Conservation (phyloP, 2,888 invertebrate genomes). For the Sialis lutaria region DNA sequence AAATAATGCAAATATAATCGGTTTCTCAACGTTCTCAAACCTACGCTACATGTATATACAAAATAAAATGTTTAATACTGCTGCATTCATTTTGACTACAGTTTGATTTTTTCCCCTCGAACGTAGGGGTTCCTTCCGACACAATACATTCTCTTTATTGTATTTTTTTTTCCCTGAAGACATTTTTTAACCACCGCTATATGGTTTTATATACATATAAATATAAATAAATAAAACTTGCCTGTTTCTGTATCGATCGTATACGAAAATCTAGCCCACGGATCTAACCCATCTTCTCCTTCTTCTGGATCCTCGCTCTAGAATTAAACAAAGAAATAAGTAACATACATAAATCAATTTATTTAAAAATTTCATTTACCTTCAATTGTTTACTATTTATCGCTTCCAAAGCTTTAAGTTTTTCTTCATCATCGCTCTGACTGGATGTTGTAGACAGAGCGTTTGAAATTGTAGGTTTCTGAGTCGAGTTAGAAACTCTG, state of each 20-base stretch:
- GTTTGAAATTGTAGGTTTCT: neutral
- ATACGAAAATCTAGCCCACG: slow-evolving; percentile 68
- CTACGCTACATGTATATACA: too few species aligned
- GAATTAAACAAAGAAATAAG: slow-evolving; percentile 9
- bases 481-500: neutral
- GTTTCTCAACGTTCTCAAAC: too few species aligned
- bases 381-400: slow-evolving; percentile 16
- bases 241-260: slow-evolving; percentile 79
- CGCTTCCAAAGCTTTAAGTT: slow-evolving; percentile 46
- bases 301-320: slow-evolving; percentile 14
- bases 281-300: slow-evolving; percentile 36
- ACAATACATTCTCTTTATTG: too few species aligned
- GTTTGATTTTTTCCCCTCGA: too few species aligned
- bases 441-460: neutral
- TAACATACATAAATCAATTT: slow-evolving; percentile 12
- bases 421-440: slow-evolving; percentile 34
- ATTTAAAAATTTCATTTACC: slow-evolving; percentile 10
- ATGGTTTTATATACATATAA: too few species aligned
- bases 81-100: too few species aligned
- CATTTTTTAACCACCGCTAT: too few species aligned
- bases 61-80: too few species aligned
- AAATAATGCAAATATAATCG: too few species aligned
- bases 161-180: too few species aligned
- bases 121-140: too few species aligned
- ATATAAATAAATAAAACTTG: slow-evolving; percentile 24